Evolutionary conservation across 2,113 vertebrate species (phyloP).

Genomic region (Lipotes vexillifer): DNA sequence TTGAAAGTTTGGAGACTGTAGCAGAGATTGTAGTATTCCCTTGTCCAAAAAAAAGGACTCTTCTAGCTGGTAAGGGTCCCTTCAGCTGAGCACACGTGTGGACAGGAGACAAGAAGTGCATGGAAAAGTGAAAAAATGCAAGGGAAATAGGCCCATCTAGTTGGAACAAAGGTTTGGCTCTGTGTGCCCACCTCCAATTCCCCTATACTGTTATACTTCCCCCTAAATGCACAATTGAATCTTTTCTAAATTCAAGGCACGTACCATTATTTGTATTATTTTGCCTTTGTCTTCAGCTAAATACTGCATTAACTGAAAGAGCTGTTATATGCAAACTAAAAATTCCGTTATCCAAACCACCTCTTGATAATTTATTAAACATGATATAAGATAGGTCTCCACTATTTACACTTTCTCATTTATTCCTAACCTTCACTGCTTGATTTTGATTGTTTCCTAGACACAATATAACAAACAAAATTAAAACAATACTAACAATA

Average conservation of each 20-base stretch:
- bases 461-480: neutral
- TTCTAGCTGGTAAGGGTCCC: neutral
- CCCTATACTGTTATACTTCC: neutral
- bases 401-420: neutral
- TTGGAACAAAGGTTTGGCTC: neutral
- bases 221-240: neutral
- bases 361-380: neutral
- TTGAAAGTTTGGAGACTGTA: neutral
- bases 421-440: neutral
- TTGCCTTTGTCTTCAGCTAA: conserved; percentile 21
- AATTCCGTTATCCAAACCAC: neutral
- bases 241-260: neutral
- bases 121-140: neutral
- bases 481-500: neutral
- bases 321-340: neutral
- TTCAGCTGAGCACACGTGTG: neutral
- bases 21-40: neutral
- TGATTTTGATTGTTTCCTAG: conserved; percentile 6
- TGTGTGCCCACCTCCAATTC: neutral
- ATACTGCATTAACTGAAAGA: neutral
- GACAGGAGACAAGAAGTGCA: neutral
- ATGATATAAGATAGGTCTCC: neutral
- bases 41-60: neutral
- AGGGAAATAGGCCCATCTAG: neutral
- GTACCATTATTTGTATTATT: neutral